Evolutionary conservation across 2,888 invertebrate genomes (phyloP).

Genomic region (Himalopsyche kuldschensis): DNA sequence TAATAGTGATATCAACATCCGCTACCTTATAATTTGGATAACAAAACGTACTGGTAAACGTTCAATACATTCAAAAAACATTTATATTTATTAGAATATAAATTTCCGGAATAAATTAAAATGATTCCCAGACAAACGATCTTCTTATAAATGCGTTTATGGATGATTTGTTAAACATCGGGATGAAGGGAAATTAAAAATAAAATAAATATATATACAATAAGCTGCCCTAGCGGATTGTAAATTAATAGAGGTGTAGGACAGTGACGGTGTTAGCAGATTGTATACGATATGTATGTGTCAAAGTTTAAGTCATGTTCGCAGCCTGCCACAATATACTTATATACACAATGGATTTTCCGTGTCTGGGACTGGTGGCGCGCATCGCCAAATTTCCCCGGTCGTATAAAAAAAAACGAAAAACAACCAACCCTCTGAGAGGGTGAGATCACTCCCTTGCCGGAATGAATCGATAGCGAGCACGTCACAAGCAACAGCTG

Average conservation of each 20-base stretch:
- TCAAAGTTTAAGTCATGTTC: neutral
- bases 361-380: neutral
- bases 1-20: too few relatives aligned
- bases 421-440: neutral
- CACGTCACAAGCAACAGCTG: neutral
- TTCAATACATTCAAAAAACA: too few relatives aligned
- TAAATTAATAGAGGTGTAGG: neutral
- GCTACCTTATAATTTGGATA: too few relatives aligned
- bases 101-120: too few relatives aligned
- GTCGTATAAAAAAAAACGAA: neutral
- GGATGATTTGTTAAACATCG: too few relatives aligned
- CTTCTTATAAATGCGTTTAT: too few relatives aligned
- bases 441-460: neutral
- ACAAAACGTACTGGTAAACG: too few relatives aligned
- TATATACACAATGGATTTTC: neutral
- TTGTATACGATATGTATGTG: neutral
- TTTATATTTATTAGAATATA: too few relatives aligned
- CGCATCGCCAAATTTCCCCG: neutral
- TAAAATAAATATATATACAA: too few relatives aligned
- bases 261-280: neutral
- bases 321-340: neutral
- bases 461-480: neutral
- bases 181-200: too few relatives aligned
- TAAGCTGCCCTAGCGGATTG: neutral
- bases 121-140: too few relatives aligned